phyloP scores from a whole-genome alignment of 2,113 vertebrate genomes.

The Varanus salvator region DNA sequence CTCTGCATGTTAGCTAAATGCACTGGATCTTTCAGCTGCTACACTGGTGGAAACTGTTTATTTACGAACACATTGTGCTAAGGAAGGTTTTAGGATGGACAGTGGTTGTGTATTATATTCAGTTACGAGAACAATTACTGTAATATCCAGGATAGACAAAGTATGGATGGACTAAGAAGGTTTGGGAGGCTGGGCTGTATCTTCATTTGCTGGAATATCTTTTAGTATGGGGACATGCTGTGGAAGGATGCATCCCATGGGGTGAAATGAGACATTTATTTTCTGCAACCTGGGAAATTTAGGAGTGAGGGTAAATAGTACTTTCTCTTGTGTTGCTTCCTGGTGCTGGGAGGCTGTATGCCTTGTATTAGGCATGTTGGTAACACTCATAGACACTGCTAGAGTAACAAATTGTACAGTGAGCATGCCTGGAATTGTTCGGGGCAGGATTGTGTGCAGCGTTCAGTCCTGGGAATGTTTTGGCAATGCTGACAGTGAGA shows the following conservation, averaged over 20 bases:
- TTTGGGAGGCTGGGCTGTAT: background rate
- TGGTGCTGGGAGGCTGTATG: background rate
- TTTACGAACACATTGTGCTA: background rate
- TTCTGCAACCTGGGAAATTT: background rate
- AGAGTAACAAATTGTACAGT: background rate
- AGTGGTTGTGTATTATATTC: background rate
- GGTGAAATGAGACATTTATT: background rate
- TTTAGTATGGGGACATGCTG: background rate
- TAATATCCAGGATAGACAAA: background rate
- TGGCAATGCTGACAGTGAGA: background rate
- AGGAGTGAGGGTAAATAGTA: constrained; percentile 13
- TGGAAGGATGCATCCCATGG: background rate
- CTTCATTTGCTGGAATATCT: background rate
- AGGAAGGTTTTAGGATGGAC: background rate
- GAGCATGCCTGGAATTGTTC: background rate
- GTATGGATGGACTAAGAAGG: background rate
- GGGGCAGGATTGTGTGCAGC: background rate
- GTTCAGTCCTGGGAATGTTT: background rate
- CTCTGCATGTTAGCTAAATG: background rate
- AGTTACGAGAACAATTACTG: background rate
- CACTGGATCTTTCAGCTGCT: background rate
- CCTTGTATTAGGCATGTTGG: background rate
- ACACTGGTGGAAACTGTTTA: background rate
- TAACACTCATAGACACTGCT: background rate
- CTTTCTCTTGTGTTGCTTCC: background rate